Conservation (phyloP, 2,888 invertebrate genomes). For the Eledona agricola region DNA sequence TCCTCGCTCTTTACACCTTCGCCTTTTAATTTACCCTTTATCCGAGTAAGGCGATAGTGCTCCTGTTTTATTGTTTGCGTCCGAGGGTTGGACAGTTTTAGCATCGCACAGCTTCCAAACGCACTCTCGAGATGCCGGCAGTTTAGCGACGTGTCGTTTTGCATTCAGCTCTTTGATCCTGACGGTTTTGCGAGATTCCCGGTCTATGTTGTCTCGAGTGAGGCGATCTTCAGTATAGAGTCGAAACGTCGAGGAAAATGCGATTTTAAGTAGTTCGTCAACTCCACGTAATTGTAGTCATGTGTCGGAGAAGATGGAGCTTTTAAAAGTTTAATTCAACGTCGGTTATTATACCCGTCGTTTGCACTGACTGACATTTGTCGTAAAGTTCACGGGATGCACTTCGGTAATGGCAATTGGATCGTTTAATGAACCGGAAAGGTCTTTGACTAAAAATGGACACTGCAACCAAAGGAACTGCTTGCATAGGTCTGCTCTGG, state of each 20-base stretch:
- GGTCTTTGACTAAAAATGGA: too few relatives aligned
- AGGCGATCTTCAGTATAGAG: background rate
- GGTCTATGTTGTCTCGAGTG: background rate
- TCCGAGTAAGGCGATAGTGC: conserved; percentile 18
- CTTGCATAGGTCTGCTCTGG: too few relatives aligned
- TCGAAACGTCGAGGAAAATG: too few relatives aligned
- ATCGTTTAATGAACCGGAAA: conserved; percentile 26
- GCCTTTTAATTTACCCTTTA: conserved; percentile 32
- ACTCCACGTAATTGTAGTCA: too few relatives aligned
- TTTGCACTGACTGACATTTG: conserved; percentile 24
- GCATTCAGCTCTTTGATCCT: conserved; percentile 13
- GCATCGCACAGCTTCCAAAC: conserved; percentile 4
- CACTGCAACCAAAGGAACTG: too few relatives aligned
- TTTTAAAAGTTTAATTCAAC: conserved; percentile 21
- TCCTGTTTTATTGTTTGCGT: conserved; percentile 21
- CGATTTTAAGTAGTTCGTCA: too few relatives aligned
- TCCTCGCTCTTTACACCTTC: conserved; percentile 6
- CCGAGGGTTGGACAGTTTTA: conserved; percentile 16
- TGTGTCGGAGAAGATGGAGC: too few relatives aligned
- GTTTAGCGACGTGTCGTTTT: conserved; percentile 11
- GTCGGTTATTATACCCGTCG: conserved; percentile 13
- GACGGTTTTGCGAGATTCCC: background rate
- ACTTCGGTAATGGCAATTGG: conserved; percentile 15
- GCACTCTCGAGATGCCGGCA: conserved; percentile 4
- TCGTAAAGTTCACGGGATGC: conserved; percentile 25